Evolutionary conservation across 2,888 invertebrate genomes (phyloP).

Genomic region (Polyommatus icarus): DNA sequence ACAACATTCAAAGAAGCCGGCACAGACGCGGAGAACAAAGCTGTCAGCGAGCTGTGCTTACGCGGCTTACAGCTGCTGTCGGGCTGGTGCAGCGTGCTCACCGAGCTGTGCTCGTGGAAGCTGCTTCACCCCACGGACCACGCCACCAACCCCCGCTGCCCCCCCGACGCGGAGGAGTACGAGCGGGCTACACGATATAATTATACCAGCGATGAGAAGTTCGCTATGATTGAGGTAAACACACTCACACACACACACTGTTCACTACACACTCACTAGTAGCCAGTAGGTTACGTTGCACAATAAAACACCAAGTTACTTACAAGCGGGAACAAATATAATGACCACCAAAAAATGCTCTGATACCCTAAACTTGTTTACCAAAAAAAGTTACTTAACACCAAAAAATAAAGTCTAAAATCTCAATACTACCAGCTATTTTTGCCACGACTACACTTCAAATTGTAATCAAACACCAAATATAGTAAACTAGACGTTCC

Average conservation of each 20-base stretch:
- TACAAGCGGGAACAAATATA: too few species aligned
- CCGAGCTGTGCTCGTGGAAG: slow-evolving; percentile 99
- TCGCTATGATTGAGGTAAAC: slow-evolving; percentile 91
- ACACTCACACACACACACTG: neutral
- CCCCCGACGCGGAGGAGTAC: slow-evolving; percentile 98
- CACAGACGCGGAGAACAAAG: slow-evolving; percentile 94
- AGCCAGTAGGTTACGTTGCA: too few species aligned
- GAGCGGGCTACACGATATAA: slow-evolving; percentile 98
- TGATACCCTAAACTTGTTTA: too few species aligned
- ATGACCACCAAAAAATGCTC: too few species aligned
- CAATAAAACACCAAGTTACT: too few species aligned
- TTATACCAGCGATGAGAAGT: slow-evolving; percentile 98
- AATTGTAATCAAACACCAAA: too few species aligned
- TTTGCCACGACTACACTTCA: too few species aligned
- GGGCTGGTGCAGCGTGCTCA: slow-evolving; percentile 98
- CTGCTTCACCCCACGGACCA: slow-evolving; percentile 98
- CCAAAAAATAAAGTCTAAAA: too few species aligned
- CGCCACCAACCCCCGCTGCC: slow-evolving; percentile 96
- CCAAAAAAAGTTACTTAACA: too few species aligned
- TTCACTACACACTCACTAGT: neutral
- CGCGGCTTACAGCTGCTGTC: slow-evolving; percentile 95
- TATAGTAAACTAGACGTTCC: too few species aligned
- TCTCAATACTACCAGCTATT: too few species aligned
- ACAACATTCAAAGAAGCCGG: slow-evolving; percentile 96
- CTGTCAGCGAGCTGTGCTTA: slow-evolving; percentile 94